Base-by-base conservation (phyloP, 2,113 vertebrate species). In the Saguinus imperator region DNA sequence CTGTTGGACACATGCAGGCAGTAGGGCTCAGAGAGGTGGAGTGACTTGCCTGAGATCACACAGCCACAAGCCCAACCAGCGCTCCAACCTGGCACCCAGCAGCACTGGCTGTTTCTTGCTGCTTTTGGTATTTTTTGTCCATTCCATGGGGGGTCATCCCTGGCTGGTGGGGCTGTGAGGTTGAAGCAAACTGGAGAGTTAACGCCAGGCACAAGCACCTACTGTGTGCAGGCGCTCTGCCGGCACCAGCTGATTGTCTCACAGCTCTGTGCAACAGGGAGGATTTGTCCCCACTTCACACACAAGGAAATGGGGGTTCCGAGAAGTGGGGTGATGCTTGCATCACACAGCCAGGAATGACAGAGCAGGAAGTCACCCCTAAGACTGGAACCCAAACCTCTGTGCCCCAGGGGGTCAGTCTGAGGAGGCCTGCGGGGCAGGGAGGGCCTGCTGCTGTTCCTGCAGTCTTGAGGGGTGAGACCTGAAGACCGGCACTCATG, bases 1-100 rank as follows among this genome's bases (percentile, higher is more conserved):
- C 11, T 40, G 25, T 37, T 61, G 66, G 37, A 48, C 45, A 18
- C 43, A 25, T 37, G 61, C 12, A 8, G 32, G 52, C 70, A 43
- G 45, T 52, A 52, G 79, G 77, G 45, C 52, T 84, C 55, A 80
- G 96, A 97, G 87, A 94, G 70, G 84, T 20, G 21, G 50, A 79
- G 50, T 40, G 70, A 73, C 52, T 83, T 57, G 55, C 37, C 88
- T n/a, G 48, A 57, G 66, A 70, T 43, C 77, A 73, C 23, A 50
- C 14, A 50, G 94, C 57, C 29, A 1, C 43, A 1, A 29, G 29
- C 52, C 32, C 45, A 27, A 14, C 9, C 48, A 37, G 55, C 27
- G 12, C 27, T 37, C 32, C 61, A n/a, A 0, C 3, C 32, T 0
- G 11, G 81, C 50, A 48, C 66, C n/a, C 89, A 18, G 92, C 16